A percentile compares a stretch with the other conserved stretches of the same genome.
Conservation (phyloP, 2,888 invertebrate species). For the Drosophila kambysellisi region DNA sequence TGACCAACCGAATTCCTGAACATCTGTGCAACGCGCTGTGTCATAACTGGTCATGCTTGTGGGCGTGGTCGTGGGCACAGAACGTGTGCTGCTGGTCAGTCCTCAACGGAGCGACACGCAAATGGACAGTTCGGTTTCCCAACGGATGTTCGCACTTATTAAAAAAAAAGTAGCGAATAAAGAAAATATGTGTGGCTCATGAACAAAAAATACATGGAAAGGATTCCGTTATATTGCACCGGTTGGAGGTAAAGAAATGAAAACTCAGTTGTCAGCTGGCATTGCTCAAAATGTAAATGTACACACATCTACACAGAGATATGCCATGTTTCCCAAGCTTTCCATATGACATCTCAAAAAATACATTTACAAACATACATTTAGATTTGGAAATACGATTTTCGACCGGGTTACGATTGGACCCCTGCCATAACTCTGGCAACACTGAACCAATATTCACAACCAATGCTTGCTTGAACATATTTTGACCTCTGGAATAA, state of each 20-base stretch:
- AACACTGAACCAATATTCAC: too few relatives aligned
- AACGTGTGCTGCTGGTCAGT: conserved; percentile 33
- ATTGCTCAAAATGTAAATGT: background rate
- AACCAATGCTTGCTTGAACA: too few relatives aligned
- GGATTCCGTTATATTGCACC: conserved; percentile 14
- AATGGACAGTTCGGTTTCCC: conserved; percentile 37
- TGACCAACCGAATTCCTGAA: conserved; percentile 19
- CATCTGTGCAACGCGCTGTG: conserved; percentile 38
- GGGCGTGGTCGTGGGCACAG: conserved; percentile 28
- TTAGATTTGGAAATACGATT: background rate
- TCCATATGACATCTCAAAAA: too few relatives aligned
- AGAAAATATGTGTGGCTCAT: conserved; percentile 46
- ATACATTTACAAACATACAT: background rate
- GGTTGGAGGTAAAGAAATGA: conserved; percentile 6
- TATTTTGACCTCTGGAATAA: too few relatives aligned
- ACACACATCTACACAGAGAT: background rate
- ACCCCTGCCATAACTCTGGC: too few relatives aligned
- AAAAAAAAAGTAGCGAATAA: conserved; percentile 12
- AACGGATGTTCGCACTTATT: conserved; percentile 37
- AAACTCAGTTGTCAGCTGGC: conserved; percentile 17
- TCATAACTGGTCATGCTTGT: conserved; percentile 40
- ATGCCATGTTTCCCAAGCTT: too few relatives aligned
- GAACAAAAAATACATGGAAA: conserved; percentile 47
- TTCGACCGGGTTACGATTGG: background rate
- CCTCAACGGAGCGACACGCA: conserved; percentile 42